Percentiles rank a stretch among this genome's conserved stretches.
These are phyloP conservation scores for Gobio occitaniae DNA, from an alignment of 2,797 vertebrate genomes.

Conservation along the genomic window DNA sequence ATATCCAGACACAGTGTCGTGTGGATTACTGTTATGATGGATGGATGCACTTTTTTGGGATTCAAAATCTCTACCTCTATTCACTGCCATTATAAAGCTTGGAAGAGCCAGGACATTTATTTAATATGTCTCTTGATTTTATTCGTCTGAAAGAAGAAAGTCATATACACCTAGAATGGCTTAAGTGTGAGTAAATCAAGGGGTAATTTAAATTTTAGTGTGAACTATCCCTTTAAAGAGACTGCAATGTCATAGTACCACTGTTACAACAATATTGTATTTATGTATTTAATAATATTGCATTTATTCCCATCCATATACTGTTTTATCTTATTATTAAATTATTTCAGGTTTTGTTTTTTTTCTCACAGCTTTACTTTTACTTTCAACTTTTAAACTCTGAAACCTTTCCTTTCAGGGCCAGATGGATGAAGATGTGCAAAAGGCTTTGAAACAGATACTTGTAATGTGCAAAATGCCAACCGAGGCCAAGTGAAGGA, in stretches of 20 bases:
- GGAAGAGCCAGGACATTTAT: too few species aligned
- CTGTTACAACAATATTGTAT: background rate
- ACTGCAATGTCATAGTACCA: background rate
- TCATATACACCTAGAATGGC: too few species aligned
- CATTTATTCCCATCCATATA: background rate
- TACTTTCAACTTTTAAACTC: background rate
- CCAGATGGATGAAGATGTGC: constrained; percentile 99
- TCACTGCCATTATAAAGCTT: too few species aligned
- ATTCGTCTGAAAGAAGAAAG: too few species aligned
- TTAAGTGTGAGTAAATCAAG: too few species aligned
- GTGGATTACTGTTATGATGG: too few species aligned
- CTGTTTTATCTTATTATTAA: background rate
- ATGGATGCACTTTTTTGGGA: too few species aligned
- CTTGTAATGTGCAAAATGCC: constrained; percentile 97
- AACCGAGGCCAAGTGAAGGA: constrained; percentile 85
- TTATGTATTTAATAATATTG: background rate
- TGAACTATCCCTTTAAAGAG: background rate
- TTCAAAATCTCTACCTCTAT: too few species aligned
- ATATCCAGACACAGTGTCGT: too few species aligned
- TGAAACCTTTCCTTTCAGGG: constrained; percentile 77
- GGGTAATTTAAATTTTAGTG: too few species aligned
- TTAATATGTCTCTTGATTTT: too few species aligned
- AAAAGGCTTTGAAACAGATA: constrained; percentile 97
- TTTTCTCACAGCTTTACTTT: background rate
- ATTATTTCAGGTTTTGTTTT: background rate